Base-by-base conservation (phyloP, 2,888 invertebrate genomes). In the Brassicogethes aeneus region DNA sequence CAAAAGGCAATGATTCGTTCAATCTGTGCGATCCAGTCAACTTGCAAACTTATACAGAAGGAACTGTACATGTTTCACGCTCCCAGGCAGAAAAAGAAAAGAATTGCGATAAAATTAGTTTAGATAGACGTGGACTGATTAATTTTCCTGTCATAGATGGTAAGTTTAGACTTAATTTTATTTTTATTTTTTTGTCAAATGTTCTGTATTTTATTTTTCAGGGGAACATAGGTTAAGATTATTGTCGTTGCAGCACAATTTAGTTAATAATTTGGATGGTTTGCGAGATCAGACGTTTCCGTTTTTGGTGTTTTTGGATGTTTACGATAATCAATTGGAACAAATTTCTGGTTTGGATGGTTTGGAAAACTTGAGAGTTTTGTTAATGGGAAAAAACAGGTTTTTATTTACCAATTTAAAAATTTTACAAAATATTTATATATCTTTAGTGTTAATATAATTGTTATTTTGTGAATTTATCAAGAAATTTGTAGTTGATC, bases 321-420 rank as follows among this genome's bases (percentile, higher is more conserved):
- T 95, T 42, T 95, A 94, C 62, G 91, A 94, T 68, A 95, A 95
- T 70, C 91, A 93, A 67, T 80, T 95, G 46, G 93, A 93, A 51
- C 82, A 82, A 61, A 85, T 94, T 45, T 79, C 80, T 41, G 85
- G 82, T 41, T 71, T 95, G 44, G 82, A 84, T 53, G 77, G 80
- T 39, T 72, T 94, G 36, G 79, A 80, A 47, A 85, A 84, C 57
- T 72, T 94, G 37, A 74, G 92, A 50, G 93, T 94, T 10, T 73
- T 95, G 41, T 72, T 94, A 47, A 75, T 95, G 63, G 94, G 94
- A 1, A 94, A 94, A 71, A 95, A 95, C 69, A 83, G 87, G 85
- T 82, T n/a, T n/a, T n/a, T n/a, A n/a, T n/a, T 36, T 23, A 15
- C 31, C 23, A 3, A 8, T 36, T 12, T 37, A 23, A 29, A 29